Percentiles rank a stretch among this genome's conserved stretches.
phyloP scores from a whole-genome alignment of 2,113 vertebrate species.

The Calidris pygmaea region DNA sequence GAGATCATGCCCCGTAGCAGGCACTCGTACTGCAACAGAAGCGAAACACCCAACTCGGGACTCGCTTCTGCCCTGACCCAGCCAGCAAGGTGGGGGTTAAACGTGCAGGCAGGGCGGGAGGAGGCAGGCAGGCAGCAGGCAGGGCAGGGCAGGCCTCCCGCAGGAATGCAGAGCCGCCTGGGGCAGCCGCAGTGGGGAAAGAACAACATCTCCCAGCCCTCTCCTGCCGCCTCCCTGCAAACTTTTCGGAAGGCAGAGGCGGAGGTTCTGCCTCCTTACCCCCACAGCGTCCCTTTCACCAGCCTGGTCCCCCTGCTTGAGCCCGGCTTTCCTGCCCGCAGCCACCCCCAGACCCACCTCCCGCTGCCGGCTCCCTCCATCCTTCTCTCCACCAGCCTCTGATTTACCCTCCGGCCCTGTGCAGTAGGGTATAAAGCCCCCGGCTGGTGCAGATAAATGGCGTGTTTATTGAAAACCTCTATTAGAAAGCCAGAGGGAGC shows the following conservation, averaged over 20 bases:
- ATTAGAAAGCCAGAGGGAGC: background rate
- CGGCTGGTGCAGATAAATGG: background rate
- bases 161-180: conserved; percentile 13
- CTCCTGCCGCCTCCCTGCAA: background rate
- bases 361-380: background rate
- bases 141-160: background rate
- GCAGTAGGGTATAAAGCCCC: background rate
- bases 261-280: background rate
- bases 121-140: background rate
- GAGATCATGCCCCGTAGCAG: background rate
- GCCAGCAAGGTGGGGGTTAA: background rate
- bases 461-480: background rate
- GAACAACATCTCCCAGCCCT: background rate
- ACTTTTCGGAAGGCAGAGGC: background rate
- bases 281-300: rapidly evolving
- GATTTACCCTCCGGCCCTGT: background rate
- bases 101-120: background rate
- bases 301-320: rapidly evolving
- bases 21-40: background rate
- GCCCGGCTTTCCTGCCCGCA: background rate
- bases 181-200: background rate
- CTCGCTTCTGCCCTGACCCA: background rate
- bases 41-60: background rate
- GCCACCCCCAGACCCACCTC: background rate
- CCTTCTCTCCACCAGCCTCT: background rate